A percentile compares a stretch with the other conserved stretches of the same genome.
phyloP scores from a whole-genome alignment of 2,797 vertebrate species.

The Neomorphus geoffroyi region DNA sequence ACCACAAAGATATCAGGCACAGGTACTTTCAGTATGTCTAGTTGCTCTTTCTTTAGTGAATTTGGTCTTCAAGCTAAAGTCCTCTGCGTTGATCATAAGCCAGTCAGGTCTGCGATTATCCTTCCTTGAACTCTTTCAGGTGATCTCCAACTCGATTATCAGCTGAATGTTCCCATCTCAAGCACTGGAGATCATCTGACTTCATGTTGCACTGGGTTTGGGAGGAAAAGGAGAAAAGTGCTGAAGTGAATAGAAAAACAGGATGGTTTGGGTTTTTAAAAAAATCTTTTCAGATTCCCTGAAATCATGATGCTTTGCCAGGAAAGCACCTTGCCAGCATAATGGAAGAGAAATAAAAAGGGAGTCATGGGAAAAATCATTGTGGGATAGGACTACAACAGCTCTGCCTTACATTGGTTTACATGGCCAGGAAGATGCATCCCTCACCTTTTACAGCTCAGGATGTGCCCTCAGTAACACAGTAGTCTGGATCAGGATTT shows the following conservation, averaged over 20 bases:
- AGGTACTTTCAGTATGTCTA: neutral
- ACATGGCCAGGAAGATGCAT: neutral
- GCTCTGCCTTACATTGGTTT: neutral
- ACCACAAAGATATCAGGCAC: neutral
- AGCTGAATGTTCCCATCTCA: neutral
- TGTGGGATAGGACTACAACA: neutral
- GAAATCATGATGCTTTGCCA: neutral
- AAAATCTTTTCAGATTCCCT: neutral
- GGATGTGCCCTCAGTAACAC: neutral
- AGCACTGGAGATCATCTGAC: neutral
- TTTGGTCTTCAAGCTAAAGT: neutral
- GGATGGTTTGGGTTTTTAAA: neutral
- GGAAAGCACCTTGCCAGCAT: neutral
- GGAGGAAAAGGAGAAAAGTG: neutral
- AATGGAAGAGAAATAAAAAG: neutral
- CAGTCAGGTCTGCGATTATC: neutral
- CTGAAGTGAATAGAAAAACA: neutral
- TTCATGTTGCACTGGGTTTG: neutral
- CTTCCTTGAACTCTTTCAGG: neutral
- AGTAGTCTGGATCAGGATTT: neutral
- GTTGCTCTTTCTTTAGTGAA: neutral
- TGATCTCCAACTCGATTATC: neutral
- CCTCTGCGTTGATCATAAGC: neutral
- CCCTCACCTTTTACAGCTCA: neutral
- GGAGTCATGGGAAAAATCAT: rapidly evolving